These are phyloP conservation scores for Latrodectus hesperus DNA, from an alignment of 2,888 invertebrate species.

Conservation along the genomic window DNA sequence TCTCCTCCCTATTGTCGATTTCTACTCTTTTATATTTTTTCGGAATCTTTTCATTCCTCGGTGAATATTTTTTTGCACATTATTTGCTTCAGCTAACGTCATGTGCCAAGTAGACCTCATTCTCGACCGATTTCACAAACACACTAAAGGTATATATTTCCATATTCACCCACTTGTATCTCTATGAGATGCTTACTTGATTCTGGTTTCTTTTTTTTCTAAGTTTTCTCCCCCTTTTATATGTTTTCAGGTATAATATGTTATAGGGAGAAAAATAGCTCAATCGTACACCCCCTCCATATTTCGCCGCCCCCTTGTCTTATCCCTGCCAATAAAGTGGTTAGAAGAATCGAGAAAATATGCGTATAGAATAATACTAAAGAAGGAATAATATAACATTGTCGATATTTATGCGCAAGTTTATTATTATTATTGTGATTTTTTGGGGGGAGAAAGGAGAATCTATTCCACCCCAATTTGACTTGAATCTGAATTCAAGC, in stretches of 20 bases:
- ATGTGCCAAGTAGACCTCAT: constrained; percentile 59
- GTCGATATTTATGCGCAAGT: background rate
- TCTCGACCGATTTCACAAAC: constrained; percentile 67
- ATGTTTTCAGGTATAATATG: background rate
- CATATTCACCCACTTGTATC: constrained; percentile 53
- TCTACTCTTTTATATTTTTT: constrained; percentile 40
- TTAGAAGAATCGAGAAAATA: background rate
- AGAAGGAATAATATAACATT: background rate
- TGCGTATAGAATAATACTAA: background rate
- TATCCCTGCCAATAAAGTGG: constrained; percentile 56
- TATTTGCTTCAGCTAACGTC: constrained; percentile 62
- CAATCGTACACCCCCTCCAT: background rate
- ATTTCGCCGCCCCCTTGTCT: constrained; percentile 33
- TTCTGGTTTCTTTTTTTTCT: constrained; percentile 12
- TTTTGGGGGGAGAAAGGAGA: background rate
- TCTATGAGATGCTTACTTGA: constrained; percentile 44
- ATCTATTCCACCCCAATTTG: constrained; percentile 17
- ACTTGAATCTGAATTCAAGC: constrained; percentile 13
- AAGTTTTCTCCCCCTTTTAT: background rate
- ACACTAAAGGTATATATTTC: constrained; percentile 65
- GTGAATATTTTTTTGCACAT: constrained; percentile 43
- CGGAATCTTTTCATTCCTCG: background rate
- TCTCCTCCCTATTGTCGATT: constrained; percentile 39
- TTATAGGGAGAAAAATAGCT: background rate
- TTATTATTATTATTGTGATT: background rate